Evolutionary conservation across 2,888 invertebrate genomes (phyloP), one percentile per base, ranked within the genome.

Genomic region (Spilosoma lubricipeda): DNA sequence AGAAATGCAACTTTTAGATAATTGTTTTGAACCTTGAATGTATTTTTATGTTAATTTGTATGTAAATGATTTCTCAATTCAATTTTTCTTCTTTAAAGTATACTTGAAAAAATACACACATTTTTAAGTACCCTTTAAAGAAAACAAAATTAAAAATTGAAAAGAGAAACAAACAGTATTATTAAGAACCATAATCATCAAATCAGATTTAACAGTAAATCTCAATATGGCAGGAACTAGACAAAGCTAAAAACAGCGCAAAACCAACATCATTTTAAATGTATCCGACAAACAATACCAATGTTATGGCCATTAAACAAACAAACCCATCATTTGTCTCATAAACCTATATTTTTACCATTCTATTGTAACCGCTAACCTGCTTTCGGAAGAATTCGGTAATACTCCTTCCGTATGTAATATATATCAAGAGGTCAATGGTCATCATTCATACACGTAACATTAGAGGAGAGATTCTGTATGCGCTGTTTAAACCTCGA

Each of bases 401-500:
- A 70, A 45, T 18, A 20, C 11, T 45, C 30, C 63, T 63, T 70
- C 63, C 70, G 70, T 63, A 30, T 63, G 71, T 64, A 48, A 59
- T 48, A 72, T 9, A 63, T 42, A 30, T 59, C 42, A 42, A 30
- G 42, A n/a, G 59, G 66, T 68, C 45, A 42, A 64, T 63, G 45
- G 27, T 63, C 27, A 70, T 63, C 39, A 56, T 56, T 36, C 48
- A 59, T 36, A 59, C 52, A 36, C 63, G 63, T 63, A 18, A 63
- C 63, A 63, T 18, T 4, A 30, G 8, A 30, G 27, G 30, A 63
- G 18, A 30, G 30, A 5, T 63, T 27, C 63, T 15, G 63, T 30
- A 11, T 15, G 27, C 59, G 59, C n/a, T 48, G 4, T 20, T 48
- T 48, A 18, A 52, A 23, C 52, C 52, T 52, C 1, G 15, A 20